These are phyloP conservation scores for Pantherophis alleghaniensis DNA, from an alignment of 2,797 vertebrate species.

Conservation along the genomic window DNA sequence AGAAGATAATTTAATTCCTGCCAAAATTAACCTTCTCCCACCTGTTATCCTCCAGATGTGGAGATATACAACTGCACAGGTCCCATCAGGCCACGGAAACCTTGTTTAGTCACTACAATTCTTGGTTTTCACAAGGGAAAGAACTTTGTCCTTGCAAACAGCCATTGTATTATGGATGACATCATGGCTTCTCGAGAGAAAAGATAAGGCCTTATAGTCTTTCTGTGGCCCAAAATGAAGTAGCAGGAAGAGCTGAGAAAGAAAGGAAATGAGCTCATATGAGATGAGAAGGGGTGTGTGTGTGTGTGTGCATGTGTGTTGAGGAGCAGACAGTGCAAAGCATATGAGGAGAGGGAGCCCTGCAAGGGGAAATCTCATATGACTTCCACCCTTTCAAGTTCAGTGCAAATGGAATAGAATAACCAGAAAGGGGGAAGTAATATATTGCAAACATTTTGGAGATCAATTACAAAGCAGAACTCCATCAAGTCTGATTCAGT, in stretches of 20 bases:
- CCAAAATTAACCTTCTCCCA: not conserved
- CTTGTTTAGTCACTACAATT: not conserved
- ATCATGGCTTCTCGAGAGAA: not conserved
- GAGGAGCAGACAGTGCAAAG: not conserved
- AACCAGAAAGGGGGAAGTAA: conserved; percentile 9
- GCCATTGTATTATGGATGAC: not conserved
- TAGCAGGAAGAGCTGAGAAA: conserved; percentile 52
- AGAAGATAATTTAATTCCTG: not conserved
- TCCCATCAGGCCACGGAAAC: not conserved
- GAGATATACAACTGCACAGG: too few relatives aligned
- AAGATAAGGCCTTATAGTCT: not conserved
- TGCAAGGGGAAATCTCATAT: conserved; percentile 10
- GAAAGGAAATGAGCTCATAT: conserved; percentile 65
- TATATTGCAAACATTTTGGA: not conserved
- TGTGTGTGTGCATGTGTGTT: too few relatives aligned
- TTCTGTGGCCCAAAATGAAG: conserved; percentile 32
- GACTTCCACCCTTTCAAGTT: conserved; percentile 27
- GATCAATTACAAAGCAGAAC: not conserved
- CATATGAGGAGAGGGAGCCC: not conserved
- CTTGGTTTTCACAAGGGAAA: not conserved
- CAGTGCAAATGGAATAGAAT: not conserved
- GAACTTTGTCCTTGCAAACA: not conserved
- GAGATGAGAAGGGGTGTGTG: not conserved
- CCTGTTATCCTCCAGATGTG: not conserved
- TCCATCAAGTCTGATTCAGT: not conserved